Evolutionary conservation across 92 coral and sea anemone genomes (phyloP).

Genomic region (Hydrozoanthus gracilis): DNA sequence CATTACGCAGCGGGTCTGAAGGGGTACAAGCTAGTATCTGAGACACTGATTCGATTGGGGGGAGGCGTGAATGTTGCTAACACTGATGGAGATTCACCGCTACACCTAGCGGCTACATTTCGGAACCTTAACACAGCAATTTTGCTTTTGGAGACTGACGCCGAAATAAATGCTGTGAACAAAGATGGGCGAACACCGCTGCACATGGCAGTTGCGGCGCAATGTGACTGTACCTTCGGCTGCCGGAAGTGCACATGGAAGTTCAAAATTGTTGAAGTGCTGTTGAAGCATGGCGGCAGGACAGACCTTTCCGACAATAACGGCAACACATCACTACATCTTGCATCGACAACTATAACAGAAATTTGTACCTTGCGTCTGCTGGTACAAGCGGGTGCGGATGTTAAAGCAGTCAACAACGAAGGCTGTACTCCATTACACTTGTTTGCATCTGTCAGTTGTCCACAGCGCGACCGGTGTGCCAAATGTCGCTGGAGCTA

Average conservation of each 20-base stretch:
- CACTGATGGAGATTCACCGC: conserved; percentile 68
- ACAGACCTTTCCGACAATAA: conserved; percentile 65
- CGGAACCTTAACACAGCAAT: conserved; percentile 81
- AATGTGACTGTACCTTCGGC: conserved; percentile 81
- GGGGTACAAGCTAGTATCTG: conserved; percentile 73
- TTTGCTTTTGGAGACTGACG: conserved; percentile 63
- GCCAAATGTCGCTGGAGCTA: conserved; percentile 80
- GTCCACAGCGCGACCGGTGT: conserved; percentile 62
- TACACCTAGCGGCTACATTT: conserved; percentile 77
- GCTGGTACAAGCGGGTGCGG: conserved; percentile 71
- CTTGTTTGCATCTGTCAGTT: conserved; percentile 67
- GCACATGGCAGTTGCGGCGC: conserved; percentile 77
- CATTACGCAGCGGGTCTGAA: conserved; percentile 81
- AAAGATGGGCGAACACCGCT: conserved; percentile 68
- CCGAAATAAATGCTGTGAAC: conserved; percentile 59
- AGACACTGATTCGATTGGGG: conserved; percentile 66
- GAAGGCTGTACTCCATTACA: conserved; percentile 80
- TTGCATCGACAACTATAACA: conserved; percentile 74
- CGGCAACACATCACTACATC: conserved; percentile 78
- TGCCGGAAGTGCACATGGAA: conserved; percentile 87
- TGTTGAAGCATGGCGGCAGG: conserved; percentile 72
- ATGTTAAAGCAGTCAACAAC: conserved; percentile 66
- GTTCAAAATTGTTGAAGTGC: conserved; percentile 76
- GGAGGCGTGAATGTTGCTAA: conserved; percentile 65
- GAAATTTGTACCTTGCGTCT: conserved; percentile 78